Conservation (phyloP, 2,888 invertebrate genomes). For the Ypsolopha scabrella region DNA sequence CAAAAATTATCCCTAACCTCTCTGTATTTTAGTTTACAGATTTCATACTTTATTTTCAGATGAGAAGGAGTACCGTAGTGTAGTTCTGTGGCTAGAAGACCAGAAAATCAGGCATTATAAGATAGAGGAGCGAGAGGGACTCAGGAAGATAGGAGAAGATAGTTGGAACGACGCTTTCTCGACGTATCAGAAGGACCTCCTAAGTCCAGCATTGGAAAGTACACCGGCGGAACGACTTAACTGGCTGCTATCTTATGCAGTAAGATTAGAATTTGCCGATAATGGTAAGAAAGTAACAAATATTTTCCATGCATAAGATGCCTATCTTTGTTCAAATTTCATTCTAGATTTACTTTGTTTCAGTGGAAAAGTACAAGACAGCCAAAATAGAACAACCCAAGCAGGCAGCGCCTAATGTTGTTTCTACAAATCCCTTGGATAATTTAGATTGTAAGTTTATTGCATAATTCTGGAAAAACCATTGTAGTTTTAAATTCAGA, state of each 20-base stretch:
- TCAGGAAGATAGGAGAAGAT: conserved; percentile 77
- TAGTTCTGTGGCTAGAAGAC: conserved; percentile 93
- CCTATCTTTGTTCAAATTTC: background rate
- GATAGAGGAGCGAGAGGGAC: conserved; percentile 80
- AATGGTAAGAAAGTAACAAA: conserved; percentile 66
- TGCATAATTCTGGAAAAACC: background rate
- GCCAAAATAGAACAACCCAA: conserved; percentile 73
- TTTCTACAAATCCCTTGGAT: conserved; percentile 86
- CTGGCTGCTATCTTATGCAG: conserved; percentile 88
- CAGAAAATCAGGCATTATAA: conserved; percentile 91
- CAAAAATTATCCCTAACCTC: background rate
- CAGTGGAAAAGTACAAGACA: conserved; percentile 78
- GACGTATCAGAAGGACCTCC: conserved; percentile 80
- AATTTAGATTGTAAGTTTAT: conserved; percentile 84
- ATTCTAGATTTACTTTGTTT: conserved; percentile 24
- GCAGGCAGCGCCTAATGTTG: conserved; percentile 77
- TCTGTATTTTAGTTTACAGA: background rate
- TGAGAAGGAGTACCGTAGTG: conserved; percentile 80
- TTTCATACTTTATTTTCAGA: conserved; percentile 62
- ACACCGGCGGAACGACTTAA: conserved; percentile 78
- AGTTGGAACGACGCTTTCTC: conserved; percentile 80
- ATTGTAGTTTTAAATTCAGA: too few relatives aligned
- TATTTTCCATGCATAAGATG: background rate
- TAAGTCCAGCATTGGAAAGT: conserved; percentile 75
- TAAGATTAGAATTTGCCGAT: conserved; percentile 86